Evolutionary conservation across 2,888 invertebrate genomes (phyloP), one percentile per base, ranked within the genome.

Genomic region (Lithophane ornitopus): DNA sequence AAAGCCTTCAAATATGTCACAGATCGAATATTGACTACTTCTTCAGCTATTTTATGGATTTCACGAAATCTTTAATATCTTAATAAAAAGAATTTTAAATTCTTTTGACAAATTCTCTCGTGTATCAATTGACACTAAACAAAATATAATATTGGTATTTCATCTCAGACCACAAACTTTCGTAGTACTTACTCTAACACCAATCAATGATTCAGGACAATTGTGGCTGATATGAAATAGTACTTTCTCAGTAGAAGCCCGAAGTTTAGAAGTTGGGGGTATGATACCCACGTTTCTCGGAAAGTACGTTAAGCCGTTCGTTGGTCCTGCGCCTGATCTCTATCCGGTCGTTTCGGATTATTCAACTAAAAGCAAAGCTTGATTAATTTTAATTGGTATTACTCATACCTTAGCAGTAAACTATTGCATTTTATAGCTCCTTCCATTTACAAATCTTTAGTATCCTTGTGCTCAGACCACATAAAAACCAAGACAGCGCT

Each of bases 371-470:
- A 12, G 4, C n/a, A n/a, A 12, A 54, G 1, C 54, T 52, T 8
- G 8, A 8, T 19, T 3, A 49, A 49, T 49, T 49, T 22, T 19
- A 7, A 56, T 34, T 34, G 34, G 4, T 34, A 26, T 16, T 34
- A n/a, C 26, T 58, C 56, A 26, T 26, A 16, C 16, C 39, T 0
- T 16, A 59, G 49, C 1, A 44, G 11, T 61, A 73, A 52, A 52
- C 76, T 0, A 28, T 71, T 69, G 22, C 26, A 28, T 41, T 41
- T 41, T 41, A 16, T 3, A 12, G 28, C 16, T 71, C 22, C 46
- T 26, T 34, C 16, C 22, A 49, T 26, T 49, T 52, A 52, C 19
- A 78, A 58, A 26, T 22, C 28, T 66, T 78, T 59, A 66, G 49
- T 59, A 52, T 26, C 8, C 14, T 49, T 41, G n/a, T 68, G 8